phyloP scores from a whole-genome alignment of 2,888 invertebrate species.

The Hylaea fasciaria region DNA sequence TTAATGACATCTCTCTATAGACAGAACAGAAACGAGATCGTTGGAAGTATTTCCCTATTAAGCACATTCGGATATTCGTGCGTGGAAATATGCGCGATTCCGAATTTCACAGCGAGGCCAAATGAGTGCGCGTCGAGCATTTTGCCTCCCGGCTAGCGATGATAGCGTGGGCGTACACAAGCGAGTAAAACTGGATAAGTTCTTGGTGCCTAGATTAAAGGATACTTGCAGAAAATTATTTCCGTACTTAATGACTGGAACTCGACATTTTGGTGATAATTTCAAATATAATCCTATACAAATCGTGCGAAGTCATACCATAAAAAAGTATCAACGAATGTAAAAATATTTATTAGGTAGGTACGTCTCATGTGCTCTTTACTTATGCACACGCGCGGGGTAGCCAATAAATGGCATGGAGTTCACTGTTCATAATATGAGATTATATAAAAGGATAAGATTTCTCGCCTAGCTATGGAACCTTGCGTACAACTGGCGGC shows the following conservation, averaged over 20 bases:
- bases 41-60: slow-evolving; percentile 30
- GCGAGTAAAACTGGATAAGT: background rate
- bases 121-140: slow-evolving; percentile 47
- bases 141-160: slow-evolving; percentile 34
- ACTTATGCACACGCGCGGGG: background rate
- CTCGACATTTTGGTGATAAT: no score
- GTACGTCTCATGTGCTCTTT: background rate
- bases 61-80: slow-evolving; percentile 37
- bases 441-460: background rate
- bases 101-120: slow-evolving; percentile 31
- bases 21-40: slow-evolving; percentile 5
- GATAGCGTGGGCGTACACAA: background rate
- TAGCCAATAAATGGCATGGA: background rate
- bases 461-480: background rate
- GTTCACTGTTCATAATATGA: slow-evolving; percentile 1
- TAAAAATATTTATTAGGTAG: background rate
- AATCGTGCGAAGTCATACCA: no score
- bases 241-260: no score
- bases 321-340: no score
- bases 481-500: slow-evolving; percentile 27
- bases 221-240: background rate
- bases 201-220: background rate
- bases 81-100: slow-evolving; percentile 49
- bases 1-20: background rate
- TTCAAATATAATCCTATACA: no score